A percentile compares a stretch with the other conserved stretches of the same genome.
phyloP scores from a whole-genome alignment of 2,888 invertebrate genomes.

The Cataglyphis cursor region DNA sequence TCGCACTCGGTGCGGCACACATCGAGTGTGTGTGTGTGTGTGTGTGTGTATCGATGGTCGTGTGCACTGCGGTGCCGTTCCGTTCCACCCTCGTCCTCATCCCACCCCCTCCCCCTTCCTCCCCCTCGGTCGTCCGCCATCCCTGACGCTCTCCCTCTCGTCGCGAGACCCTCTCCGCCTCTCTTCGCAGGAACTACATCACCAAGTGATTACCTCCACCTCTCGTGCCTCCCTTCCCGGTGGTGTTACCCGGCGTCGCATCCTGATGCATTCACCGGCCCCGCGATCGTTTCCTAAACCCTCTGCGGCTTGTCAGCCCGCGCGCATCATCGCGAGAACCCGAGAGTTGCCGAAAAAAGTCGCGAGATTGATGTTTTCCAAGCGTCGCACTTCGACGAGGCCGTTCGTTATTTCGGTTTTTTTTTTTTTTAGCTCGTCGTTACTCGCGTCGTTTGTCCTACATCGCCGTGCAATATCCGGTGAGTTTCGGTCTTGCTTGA shows the following conservation, averaged over 20 bases:
- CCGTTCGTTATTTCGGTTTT: conserved; percentile 47
- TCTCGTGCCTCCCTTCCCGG: conserved; percentile 64
- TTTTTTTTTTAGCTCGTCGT: conserved; percentile 25
- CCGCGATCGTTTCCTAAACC: conserved; percentile 56
- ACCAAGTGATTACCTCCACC: conserved; percentile 85
- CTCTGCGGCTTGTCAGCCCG: conserved; percentile 56
- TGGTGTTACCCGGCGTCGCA: conserved; percentile 39
- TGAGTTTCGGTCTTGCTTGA: conserved; percentile 37
- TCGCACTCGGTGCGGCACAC: conserved; percentile 80
- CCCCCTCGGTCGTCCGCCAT: conserved; percentile 54
- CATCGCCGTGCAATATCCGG: conserved; percentile 37
- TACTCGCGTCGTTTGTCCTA: conserved; percentile 40
- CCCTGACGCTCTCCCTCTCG: conserved; percentile 31
- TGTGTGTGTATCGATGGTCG: conserved; percentile 54
- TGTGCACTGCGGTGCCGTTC: conserved; percentile 70
- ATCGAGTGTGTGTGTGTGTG: conserved; percentile 31
- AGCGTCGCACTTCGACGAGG: conserved; percentile 37
- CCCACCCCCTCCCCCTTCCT: neutral
- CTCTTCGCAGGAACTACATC: conserved; percentile 82
- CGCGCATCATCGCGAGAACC: conserved; percentile 43
- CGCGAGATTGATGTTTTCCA: conserved; percentile 51
- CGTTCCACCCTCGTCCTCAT: conserved; percentile 23
- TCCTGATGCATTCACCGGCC: conserved; percentile 38
- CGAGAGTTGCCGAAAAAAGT: conserved; percentile 42
- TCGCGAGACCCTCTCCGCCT: conserved; percentile 55